Percentiles rank a stretch among this genome's conserved stretches.
These are phyloP conservation scores for Peribatodes rhomboidaria DNA, from an alignment of 2,888 invertebrate genomes.

Conservation along the genomic window DNA sequence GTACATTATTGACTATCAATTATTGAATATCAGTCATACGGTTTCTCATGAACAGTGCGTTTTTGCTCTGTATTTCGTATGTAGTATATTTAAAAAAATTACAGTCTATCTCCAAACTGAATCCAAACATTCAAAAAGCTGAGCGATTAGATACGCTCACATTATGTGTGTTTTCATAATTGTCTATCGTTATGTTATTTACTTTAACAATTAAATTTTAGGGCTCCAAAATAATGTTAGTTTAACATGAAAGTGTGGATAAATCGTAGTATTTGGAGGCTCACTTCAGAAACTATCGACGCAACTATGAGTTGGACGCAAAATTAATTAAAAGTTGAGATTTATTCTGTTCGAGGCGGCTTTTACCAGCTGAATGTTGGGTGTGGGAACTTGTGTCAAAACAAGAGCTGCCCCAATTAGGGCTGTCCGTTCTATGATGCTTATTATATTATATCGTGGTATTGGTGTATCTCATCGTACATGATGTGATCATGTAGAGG, in stretches of 20 bases:
- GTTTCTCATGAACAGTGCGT: too few relatives aligned
- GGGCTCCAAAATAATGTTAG: neutral
- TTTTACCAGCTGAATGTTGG: slow-evolving; percentile 19
- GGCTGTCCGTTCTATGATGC: too few relatives aligned
- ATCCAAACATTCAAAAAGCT: too few relatives aligned
- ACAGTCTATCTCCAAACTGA: too few relatives aligned
- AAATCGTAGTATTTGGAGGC: neutral
- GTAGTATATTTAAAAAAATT: too few relatives aligned
- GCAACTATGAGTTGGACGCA: neutral
- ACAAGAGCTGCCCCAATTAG: neutral
- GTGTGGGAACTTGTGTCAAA: slow-evolving; percentile 9
- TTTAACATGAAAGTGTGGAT: slow-evolving; percentile 1
- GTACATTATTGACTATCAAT: too few relatives aligned
- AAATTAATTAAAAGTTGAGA: slow-evolving; percentile 29
- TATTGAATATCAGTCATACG: too few relatives aligned
- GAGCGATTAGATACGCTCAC: too few relatives aligned
- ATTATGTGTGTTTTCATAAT: neutral
- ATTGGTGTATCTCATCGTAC: too few relatives aligned
- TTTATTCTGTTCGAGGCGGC: slow-evolving; percentile 12
- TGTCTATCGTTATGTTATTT: neutral
- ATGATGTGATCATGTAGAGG: too few relatives aligned
- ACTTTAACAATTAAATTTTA: neutral
- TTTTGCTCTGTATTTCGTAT: too few relatives aligned
- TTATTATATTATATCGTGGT: too few relatives aligned
- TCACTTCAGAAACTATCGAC: slow-evolving; percentile 5